These are phyloP conservation scores for Agonopterix alstromeriana DNA, from an alignment of 2,888 invertebrate species.

Conservation along the genomic window DNA sequence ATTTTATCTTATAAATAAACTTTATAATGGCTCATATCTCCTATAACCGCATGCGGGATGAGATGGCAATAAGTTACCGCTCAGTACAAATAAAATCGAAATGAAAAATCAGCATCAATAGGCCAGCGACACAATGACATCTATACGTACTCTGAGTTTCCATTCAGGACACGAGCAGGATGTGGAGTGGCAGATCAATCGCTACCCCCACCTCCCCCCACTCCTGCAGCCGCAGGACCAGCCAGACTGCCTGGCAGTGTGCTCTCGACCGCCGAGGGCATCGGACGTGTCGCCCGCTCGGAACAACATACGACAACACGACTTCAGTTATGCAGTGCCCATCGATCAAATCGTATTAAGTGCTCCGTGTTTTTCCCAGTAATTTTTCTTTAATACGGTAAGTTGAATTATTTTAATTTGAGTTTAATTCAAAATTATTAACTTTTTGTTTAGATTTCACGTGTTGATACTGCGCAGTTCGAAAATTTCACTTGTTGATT, in stretches of 20 bases:
- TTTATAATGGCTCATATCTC: too few species aligned
- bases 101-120: too few species aligned
- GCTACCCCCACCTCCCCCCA: slow-evolving; percentile 32
- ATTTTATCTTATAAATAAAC: too few species aligned
- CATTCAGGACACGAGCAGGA: slow-evolving; percentile 58
- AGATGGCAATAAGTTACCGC: too few species aligned
- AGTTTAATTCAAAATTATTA: not conserved
- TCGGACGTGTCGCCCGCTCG: slow-evolving; percentile 27
- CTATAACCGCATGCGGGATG: too few species aligned
- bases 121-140: too few species aligned
- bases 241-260: slow-evolving; percentile 41
- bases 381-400: slow-evolving; percentile 32
- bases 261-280: slow-evolving; percentile 29
- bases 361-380: slow-evolving; percentile 26
- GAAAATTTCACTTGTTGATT: slow-evolving; percentile 2
- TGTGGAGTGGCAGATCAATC: slow-evolving; percentile 62
- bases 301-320: slow-evolving; percentile 24
- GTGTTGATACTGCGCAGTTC: slow-evolving; percentile 5
- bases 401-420: slow-evolving; percentile 18
- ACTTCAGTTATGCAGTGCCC: slow-evolving; percentile 56
- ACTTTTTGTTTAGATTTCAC: not conserved
- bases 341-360: slow-evolving; percentile 29
- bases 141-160: slow-evolving; percentile 18
- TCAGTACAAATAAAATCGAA: too few species aligned
- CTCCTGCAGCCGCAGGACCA: slow-evolving; percentile 33